Conservation (phyloP, 2,113 vertebrate species). For the Pterocles burchelli region DNA sequence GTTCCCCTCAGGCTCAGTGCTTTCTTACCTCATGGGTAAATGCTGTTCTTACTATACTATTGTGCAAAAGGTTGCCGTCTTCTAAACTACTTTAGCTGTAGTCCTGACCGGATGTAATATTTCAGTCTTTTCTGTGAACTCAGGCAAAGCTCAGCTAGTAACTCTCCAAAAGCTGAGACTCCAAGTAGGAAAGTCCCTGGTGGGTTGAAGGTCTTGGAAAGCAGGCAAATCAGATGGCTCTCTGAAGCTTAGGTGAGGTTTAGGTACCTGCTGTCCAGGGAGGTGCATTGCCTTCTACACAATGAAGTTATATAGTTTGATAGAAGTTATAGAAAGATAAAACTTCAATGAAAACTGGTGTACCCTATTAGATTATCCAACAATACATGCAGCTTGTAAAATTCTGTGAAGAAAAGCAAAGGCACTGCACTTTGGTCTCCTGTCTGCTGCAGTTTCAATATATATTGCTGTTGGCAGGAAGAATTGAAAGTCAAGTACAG, state of each 20-base stretch:
- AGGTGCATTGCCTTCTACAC: neutral
- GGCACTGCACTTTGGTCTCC: neutral
- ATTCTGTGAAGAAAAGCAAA: neutral
- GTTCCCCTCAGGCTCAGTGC: neutral
- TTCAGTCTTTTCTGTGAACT: neutral
- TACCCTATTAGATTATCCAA: neutral
- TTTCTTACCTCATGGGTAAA: neutral
- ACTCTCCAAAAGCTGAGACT: neutral
- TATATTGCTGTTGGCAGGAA: neutral
- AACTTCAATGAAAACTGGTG: neutral
- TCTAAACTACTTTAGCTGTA: neutral
- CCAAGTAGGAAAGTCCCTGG: neutral
- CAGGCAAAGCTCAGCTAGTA: neutral
- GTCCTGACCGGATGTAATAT: neutral
- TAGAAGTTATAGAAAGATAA: rapidly evolving
- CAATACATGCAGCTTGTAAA: neutral
- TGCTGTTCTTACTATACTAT: neutral
- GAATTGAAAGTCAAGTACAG: neutral
- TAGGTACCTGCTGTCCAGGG: neutral
- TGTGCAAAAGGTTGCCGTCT: neutral
- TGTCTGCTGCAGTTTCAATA: neutral
- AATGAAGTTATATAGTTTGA: neutral
- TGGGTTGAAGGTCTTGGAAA: neutral
- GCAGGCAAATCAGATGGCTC: neutral
- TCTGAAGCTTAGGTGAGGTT: neutral